Conservation (phyloP, 1,140 invertebrate genomes). For the Parapsyche elsis region DNA sequence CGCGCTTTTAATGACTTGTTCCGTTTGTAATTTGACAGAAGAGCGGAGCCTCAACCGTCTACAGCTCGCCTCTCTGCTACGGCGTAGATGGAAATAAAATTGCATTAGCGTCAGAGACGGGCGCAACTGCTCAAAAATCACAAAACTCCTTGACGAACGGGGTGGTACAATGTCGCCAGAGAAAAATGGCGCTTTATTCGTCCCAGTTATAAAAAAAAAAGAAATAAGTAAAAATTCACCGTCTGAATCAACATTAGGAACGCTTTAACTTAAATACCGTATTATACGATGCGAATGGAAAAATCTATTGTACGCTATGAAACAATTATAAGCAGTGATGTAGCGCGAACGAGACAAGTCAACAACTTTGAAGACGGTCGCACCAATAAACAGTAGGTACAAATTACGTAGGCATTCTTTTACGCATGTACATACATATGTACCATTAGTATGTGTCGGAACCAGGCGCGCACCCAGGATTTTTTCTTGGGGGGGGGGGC, state of each 20-base stretch:
- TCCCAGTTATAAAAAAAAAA: not conserved
- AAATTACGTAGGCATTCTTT: no score
- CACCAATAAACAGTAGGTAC: not conserved
- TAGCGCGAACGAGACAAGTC: not conserved
- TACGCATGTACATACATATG: no score
- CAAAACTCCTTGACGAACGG: not conserved
- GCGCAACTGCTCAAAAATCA: slow-evolving; percentile 13
- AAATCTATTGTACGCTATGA: not conserved
- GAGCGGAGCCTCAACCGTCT: not conserved
- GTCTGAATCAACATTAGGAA: no score
- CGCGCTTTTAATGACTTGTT: slow-evolving; percentile 37
- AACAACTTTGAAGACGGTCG: slow-evolving; percentile 2
- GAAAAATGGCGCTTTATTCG: not conserved
- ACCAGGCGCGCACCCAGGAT: no score
- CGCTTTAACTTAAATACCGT: no score
- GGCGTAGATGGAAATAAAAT: slow-evolving; percentile 30
- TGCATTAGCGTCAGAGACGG: slow-evolving; percentile 29
- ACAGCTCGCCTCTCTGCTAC: not conserved
- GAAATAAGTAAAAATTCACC: no score
- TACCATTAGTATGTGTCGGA: no score
- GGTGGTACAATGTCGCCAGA: not conserved
- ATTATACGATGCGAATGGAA: no score
- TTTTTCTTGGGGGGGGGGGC: no score
- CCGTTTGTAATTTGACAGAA: slow-evolving; percentile 35
- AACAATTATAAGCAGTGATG: not conserved